Percentiles rank a stretch among this genome's conserved stretches.
Conservation (phyloP, 2,888 invertebrate species). For the Leptinotarsa rubiginosa region DNA sequence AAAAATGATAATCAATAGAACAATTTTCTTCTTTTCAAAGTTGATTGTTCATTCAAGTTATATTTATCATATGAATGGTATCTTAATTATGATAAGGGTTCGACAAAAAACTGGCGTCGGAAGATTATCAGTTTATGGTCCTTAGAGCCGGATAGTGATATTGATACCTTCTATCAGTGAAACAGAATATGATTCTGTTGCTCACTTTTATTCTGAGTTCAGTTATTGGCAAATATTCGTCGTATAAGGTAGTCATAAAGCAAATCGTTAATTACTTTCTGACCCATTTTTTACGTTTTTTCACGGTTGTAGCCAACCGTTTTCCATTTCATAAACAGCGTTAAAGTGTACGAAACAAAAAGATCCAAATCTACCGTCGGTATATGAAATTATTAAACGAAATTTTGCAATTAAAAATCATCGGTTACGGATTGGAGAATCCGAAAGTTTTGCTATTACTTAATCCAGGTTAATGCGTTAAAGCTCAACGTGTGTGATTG, state of each 20-base stretch:
- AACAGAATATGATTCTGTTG: too few species aligned
- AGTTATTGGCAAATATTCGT: too few species aligned
- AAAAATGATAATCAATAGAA: not conserved
- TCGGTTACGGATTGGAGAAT: conserved; percentile 57
- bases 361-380: conserved; percentile 11
- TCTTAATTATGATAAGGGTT: too few species aligned
- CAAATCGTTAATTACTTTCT: conserved; percentile 2
- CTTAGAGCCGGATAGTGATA: not conserved
- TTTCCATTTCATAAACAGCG: conserved; percentile 37
- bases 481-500: conserved; percentile 50
- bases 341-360: conserved; percentile 34
- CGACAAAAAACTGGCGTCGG: conserved; percentile 14
- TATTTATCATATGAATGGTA: too few species aligned
- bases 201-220: too few species aligned
- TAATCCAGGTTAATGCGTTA: conserved; percentile 64
- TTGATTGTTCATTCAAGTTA: too few species aligned
- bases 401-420: conserved; percentile 57
- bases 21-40: too few species aligned
- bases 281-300: conserved; percentile 21
- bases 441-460: conserved; percentile 61
- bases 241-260: not conserved
- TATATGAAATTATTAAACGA: conserved; percentile 50
- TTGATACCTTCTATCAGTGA: too few species aligned
- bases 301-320: conserved; percentile 28
- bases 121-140: conserved; percentile 4